Evolutionary conservation across 2,888 invertebrate species (phyloP).

Genomic region (Unio pictorum): DNA sequence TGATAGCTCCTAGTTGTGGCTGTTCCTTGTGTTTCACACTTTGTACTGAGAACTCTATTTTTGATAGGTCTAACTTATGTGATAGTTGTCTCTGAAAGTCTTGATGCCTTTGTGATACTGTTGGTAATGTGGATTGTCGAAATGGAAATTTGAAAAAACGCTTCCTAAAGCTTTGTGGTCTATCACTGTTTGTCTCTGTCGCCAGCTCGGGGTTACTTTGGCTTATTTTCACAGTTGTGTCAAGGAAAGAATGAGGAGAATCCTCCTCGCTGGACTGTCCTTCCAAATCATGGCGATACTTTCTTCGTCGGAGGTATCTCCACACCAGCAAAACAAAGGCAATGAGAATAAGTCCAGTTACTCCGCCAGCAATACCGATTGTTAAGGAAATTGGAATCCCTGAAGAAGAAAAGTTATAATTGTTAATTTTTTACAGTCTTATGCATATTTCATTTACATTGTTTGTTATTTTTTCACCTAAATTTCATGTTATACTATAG

Average conservation of each 20-base stretch:
- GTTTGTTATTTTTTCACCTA: no score
- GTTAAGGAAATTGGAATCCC: background rate
- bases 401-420: background rate
- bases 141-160: constrained; percentile 75
- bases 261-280: constrained; percentile 21
- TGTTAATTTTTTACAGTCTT: no score
- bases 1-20: constrained; percentile 61
- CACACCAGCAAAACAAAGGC: no score
- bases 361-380: background rate
- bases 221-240: constrained; percentile 57
- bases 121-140: constrained; percentile 86
- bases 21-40: constrained; percentile 73
- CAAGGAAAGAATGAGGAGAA: constrained; percentile 39
- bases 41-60: constrained; percentile 81
- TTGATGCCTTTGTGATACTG: constrained; percentile 86
- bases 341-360: background rate
- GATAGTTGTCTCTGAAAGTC: constrained; percentile 87
- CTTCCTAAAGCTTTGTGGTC: constrained; percentile 21
- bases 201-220: constrained; percentile 66
- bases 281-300: constrained; percentile 17
- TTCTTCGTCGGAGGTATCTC: constrained; percentile 31
- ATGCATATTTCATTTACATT: no score
- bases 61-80: constrained; percentile 83
- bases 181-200: constrained; percentile 29
- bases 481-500: no score